These are phyloP conservation scores for Leptinotarsa defecta DNA, from an alignment of 1,140 invertebrate species.

Conservation along the genomic window DNA sequence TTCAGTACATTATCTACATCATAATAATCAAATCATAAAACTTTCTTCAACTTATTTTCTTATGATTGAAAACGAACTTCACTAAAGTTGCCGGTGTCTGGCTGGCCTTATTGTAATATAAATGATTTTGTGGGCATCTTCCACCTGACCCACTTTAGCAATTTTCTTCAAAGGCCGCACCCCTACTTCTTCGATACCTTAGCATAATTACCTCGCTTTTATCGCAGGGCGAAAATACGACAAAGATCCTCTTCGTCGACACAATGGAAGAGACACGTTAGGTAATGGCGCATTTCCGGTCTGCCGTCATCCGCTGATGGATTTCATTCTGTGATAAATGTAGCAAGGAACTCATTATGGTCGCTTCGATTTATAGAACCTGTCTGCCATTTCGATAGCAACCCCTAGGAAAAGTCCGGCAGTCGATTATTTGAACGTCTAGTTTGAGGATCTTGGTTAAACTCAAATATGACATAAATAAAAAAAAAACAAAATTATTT, in stretches of 20 bases:
- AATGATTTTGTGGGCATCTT: neutral
- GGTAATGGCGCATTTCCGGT: slow-evolving; percentile 52
- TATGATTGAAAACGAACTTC: no score
- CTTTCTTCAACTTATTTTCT: no score
- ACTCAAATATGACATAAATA: no score
- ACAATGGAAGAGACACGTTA: slow-evolving; percentile 51
- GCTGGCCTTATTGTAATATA: no score
- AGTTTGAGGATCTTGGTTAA: no score
- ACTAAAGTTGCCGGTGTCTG: no score
- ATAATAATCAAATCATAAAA: no score
- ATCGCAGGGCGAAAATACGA: slow-evolving; percentile 29
- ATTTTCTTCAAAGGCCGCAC: slow-evolving; percentile 28
- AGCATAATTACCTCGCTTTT: neutral
- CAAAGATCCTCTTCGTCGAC: slow-evolving; percentile 33
- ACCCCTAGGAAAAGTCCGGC: no score
- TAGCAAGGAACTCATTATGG: slow-evolving; percentile 45
- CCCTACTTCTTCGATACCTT: neutral
- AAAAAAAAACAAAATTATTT: no score
- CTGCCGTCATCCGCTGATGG: slow-evolving; percentile 47
- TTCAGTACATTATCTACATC: no score
- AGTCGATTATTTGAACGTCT: no score
- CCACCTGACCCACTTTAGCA: slow-evolving; percentile 12
- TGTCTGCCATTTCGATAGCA: neutral
- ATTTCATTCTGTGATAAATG: slow-evolving; percentile 52
- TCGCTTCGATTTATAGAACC: neutral